Conservation (phyloP, 1,140 invertebrate species). For the Andrena cerasifolii region DNA sequence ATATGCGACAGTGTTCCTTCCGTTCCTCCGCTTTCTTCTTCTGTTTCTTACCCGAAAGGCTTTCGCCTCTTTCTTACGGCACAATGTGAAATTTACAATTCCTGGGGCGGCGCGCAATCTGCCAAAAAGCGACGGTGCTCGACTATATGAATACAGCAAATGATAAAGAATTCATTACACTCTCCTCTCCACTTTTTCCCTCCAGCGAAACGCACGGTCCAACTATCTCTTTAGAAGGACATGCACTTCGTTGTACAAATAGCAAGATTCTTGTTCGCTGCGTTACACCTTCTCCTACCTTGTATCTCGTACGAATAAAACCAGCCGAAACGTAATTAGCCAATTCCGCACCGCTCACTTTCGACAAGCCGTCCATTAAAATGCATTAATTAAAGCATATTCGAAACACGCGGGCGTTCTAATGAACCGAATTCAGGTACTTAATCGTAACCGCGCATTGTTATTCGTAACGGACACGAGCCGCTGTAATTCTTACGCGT, state of each 20-base stretch:
- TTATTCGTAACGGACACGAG: constrained; percentile 10
- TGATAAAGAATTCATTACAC: not conserved
- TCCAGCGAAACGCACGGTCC: too few species aligned
- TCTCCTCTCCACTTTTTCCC: not conserved
- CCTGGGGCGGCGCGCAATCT: not conserved
- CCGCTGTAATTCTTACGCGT: constrained; percentile 39
- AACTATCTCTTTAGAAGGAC: too few species aligned
- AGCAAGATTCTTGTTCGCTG: too few species aligned
- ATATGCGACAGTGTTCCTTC: not conserved
- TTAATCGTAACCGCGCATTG: constrained; percentile 45
- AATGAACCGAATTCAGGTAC: constrained; percentile 48
- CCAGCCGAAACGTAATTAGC: too few species aligned
- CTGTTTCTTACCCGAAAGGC: not conserved
- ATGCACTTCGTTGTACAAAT: too few species aligned
- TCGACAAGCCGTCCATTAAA: constrained; percentile 13
- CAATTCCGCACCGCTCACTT: too few species aligned
- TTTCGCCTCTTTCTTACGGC: too few species aligned
- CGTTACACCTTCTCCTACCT: too few species aligned
- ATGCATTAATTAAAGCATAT: constrained; percentile 39
- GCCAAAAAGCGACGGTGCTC: not conserved
- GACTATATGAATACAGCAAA: not conserved
- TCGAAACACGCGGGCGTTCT: constrained; percentile 22
- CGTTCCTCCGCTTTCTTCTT: not conserved
- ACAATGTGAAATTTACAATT: not conserved
- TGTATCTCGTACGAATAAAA: too few species aligned